Evolutionary conservation across 1,140 invertebrate species (phyloP).

Genomic region (Pentalonia nigronervosa): DNA sequence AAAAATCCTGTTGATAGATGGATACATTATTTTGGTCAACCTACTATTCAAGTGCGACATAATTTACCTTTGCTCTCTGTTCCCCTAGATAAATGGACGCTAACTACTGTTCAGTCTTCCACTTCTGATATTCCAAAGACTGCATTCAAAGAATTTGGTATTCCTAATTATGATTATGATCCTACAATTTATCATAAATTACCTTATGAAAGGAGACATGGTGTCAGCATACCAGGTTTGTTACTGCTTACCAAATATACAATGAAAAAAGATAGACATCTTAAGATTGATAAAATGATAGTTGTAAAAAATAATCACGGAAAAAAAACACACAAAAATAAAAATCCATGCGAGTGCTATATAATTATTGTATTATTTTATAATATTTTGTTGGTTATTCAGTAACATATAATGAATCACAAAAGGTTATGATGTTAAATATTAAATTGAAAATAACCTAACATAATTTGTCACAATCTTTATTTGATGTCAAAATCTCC

Average conservation of each 20-base stretch:
- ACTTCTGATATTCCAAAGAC: conserved; percentile 13
- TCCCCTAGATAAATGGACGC: background rate
- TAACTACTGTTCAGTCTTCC: conserved; percentile 18
- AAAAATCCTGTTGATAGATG: conserved; percentile 70
- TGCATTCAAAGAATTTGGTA: conserved; percentile 39
- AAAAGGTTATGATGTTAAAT: too few relatives aligned
- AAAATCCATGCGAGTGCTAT: too few relatives aligned
- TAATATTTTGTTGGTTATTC: too few relatives aligned
- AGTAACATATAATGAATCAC: too few relatives aligned
- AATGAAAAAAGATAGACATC: background rate
- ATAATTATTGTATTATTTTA: too few relatives aligned
- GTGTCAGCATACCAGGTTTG: conserved; percentile 77
- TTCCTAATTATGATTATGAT: conserved; percentile 58
- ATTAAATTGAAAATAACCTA: too few relatives aligned
- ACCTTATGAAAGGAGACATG: conserved; percentile 67
- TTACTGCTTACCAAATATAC: background rate
- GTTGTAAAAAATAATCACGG: too few relatives aligned
- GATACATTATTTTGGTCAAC: conserved; percentile 74
- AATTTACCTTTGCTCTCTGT: conserved; percentile 68
- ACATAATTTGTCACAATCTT: too few relatives aligned
- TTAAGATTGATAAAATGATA: background rate
- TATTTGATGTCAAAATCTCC: too few relatives aligned
- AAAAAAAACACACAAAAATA: too few relatives aligned
- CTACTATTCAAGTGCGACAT: conserved; percentile 73
- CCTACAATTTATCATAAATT: conserved; percentile 58